Percentiles rank a stretch among this genome's conserved stretches.
phyloP scores from a whole-genome alignment of 2,113 vertebrate species.

The Neomonachus schauinslandi region DNA sequence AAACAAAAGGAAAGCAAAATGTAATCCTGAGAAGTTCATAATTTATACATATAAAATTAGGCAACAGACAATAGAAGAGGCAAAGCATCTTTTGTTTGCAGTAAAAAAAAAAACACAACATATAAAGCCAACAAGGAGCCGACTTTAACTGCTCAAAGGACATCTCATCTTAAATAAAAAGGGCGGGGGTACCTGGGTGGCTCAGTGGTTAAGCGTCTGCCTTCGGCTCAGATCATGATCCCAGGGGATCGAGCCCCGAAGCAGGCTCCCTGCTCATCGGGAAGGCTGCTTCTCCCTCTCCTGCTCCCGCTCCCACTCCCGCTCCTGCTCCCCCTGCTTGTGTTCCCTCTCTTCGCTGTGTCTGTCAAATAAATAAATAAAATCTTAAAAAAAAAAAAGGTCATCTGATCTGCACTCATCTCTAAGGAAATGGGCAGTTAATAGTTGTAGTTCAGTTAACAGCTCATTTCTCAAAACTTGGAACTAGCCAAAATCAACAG shows the following conservation, averaged over 20 bases:
- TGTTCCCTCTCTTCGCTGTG: no score
- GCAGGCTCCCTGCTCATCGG: no score
- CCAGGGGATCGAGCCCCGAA: no score
- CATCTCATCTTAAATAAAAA: no score
- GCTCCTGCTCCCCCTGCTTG: no score
- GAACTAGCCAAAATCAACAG: not conserved
- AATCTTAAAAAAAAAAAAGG: no score
- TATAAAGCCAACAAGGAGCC: not conserved
- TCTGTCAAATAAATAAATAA: no score
- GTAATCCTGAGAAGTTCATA: not conserved
- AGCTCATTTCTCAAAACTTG: not conserved
- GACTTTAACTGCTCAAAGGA: not conserved
- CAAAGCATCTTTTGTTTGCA: not conserved
- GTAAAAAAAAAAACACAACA: not conserved
- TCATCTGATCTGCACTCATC: not conserved
- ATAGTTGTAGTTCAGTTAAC: not conserved
- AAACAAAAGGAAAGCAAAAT: not conserved
- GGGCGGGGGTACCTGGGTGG: no score
- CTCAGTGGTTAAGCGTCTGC: no score
- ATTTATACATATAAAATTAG: not conserved
- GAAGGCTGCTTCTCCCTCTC: no score
- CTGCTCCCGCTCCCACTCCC: no score
- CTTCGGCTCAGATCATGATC: no score
- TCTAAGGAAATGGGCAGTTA: not conserved
- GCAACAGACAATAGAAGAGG: not conserved